Evolutionary conservation across 2,113 vertebrate species (phyloP).

Genomic region (Manacus vitellinus): DNA sequence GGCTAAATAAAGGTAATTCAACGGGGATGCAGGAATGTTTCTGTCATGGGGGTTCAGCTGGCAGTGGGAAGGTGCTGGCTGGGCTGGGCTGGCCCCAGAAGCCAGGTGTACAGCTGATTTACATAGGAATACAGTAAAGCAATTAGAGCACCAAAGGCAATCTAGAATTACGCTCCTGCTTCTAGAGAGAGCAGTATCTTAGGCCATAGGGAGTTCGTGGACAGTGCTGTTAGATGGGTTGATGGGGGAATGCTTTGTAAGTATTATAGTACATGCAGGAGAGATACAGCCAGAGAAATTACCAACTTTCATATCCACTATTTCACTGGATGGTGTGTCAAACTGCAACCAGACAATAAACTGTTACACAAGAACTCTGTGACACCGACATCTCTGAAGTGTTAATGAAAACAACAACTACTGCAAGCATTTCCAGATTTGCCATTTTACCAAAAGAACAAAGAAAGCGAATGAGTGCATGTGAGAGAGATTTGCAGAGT

Average conservation of each 20-base stretch:
- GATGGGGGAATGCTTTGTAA: constrained; percentile 3
- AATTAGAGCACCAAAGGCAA: neutral
- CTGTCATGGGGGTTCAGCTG: constrained; percentile 23
- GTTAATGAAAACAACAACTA: neutral
- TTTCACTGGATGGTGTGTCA: constrained; percentile 44
- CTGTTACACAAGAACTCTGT: constrained; percentile 20
- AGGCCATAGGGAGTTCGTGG: neutral
- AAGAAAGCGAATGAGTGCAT: neutral
- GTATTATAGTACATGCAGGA: constrained; percentile 7
- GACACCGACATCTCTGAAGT: neutral
- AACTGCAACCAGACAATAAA: constrained; percentile 60
- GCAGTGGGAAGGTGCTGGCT: constrained; percentile 27
- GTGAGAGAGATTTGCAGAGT: neutral
- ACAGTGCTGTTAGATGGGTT: constrained; percentile 20
- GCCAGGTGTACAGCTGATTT: neutral
- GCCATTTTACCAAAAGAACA: constrained; percentile 25
- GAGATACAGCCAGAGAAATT: constrained; percentile 29
- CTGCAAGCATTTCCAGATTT: neutral
- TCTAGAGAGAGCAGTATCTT: neutral
- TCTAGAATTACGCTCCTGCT: neutral
- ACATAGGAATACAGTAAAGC: neutral
- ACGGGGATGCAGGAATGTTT: constrained; percentile 52
- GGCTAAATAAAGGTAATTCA: constrained; percentile 71
- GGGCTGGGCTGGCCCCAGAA: neutral
- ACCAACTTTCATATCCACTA: constrained; percentile 37